Conservation (phyloP, 2,888 invertebrate species). For the Caenorhabditis sp. region DNA sequence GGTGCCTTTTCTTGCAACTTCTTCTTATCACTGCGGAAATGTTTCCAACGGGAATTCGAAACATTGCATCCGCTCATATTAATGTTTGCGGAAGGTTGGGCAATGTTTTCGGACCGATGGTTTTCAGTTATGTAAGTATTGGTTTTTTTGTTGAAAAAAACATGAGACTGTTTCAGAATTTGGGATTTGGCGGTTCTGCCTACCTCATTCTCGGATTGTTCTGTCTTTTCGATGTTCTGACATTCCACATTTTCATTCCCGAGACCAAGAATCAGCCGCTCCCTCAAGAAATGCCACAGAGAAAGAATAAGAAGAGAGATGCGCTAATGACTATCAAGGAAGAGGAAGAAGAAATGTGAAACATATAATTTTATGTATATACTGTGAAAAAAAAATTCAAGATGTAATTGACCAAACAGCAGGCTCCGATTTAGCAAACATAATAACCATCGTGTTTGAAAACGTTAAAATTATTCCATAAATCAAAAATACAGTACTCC, state of each 20-base stretch:
- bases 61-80: conserved; percentile 49
- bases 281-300: conserved; percentile 36
- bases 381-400: background rate
- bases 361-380: background rate
- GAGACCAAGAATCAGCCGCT: conserved; percentile 50
- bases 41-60: conserved; percentile 55
- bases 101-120: conserved; percentile 52
- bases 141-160: no score
- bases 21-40: conserved; percentile 47
- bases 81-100: conserved; percentile 55
- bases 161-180: conserved; percentile 32
- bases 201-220: conserved; percentile 43
- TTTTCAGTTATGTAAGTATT: conserved; percentile 47
- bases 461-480: background rate
- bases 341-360: background rate
- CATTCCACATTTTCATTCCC: conserved; percentile 49
- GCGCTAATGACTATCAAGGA: background rate
- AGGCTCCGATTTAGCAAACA: no score
- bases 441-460: background rate
- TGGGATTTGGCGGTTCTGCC: conserved; percentile 35
- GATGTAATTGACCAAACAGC: no score
- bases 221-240: conserved; percentile 34
- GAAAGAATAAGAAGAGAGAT: conserved; percentile 10
- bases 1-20: conserved; percentile 49
- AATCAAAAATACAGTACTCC: background rate